Evolutionary conservation across 2,113 vertebrate species (phyloP).

Genomic region (Callopanchax toddi): DNA sequence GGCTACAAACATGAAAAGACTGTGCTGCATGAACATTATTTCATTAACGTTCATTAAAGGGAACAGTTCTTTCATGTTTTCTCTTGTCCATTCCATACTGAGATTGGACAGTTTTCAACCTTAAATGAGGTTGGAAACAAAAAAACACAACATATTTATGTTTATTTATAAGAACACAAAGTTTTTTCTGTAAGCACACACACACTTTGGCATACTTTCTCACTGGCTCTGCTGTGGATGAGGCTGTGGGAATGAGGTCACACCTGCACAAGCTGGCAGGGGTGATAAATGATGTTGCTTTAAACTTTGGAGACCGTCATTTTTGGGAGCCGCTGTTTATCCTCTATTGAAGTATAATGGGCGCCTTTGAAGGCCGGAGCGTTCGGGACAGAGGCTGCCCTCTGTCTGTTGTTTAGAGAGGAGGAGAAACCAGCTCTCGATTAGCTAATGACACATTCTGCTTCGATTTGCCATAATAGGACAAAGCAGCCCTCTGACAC

Average conservation of each 20-base stretch:
- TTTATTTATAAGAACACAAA: neutral
- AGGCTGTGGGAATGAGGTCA: constrained; percentile 80
- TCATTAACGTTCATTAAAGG: no score
- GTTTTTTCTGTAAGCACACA: constrained; percentile 21
- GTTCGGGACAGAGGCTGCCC: constrained; percentile 74
- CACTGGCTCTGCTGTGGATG: constrained; percentile 26
- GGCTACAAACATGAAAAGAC: no score
- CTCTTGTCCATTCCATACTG: no score
- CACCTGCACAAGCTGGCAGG: constrained; percentile 79
- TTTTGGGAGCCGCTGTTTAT: constrained; percentile 81
- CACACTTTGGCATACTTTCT: constrained; percentile 13
- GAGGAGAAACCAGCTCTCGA: constrained; percentile 77
- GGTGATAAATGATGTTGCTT: constrained; percentile 87
- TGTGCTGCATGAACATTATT: no score
- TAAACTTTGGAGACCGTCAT: constrained; percentile 80
- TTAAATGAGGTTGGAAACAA: no score
- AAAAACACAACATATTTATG: no score
- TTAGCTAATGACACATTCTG: constrained; percentile 84
- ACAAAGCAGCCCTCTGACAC: constrained; percentile 80
- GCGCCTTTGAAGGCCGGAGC: constrained; percentile 78
- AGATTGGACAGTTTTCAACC: no score
- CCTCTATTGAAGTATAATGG: constrained; percentile 76
- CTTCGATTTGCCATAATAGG: constrained; percentile 83
- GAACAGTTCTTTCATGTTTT: no score
- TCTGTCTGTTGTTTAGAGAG: constrained; percentile 79